Percentiles rank a stretch among this genome's conserved stretches.
phyloP scores from a whole-genome alignment of 1,140 invertebrate genomes.

The Amyelois transitella region DNA sequence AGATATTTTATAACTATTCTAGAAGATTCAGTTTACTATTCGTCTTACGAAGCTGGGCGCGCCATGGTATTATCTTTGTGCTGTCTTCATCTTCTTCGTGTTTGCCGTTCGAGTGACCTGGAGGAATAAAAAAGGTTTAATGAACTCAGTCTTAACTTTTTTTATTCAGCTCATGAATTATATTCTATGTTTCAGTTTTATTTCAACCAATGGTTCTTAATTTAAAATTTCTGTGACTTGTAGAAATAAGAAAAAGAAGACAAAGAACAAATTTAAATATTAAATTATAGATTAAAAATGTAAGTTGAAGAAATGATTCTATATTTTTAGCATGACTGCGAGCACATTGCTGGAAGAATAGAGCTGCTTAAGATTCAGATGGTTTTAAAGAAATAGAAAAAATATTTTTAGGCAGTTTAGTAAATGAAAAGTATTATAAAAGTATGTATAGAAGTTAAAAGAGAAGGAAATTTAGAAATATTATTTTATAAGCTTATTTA shows the following conservation, averaged over 20 bases:
- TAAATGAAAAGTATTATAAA: neutral
- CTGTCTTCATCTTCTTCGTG: slow-evolving; percentile 75
- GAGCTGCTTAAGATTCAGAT: neutral
- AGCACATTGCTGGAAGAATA: neutral
- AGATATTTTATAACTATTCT: slow-evolving; percentile 68
- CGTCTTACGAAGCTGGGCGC: slow-evolving; percentile 90
- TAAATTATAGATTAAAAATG: neutral
- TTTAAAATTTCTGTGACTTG: no score
- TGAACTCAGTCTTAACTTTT: neutral
- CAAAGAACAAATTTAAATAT: neutral
- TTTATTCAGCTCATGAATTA: neutral
- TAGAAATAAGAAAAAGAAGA: neutral
- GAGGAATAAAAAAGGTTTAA: slow-evolving; percentile 11
- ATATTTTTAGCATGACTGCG: neutral
- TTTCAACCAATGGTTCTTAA: no score
- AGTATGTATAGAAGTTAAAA: no score
- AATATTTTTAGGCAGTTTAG: neutral
- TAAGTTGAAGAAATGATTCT: slow-evolving; percentile 1
- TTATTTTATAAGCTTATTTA: no score
- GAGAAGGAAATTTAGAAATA: no score
- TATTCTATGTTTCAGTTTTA: no score
- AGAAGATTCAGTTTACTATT: slow-evolving; percentile 87
- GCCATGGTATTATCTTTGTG: slow-evolving; percentile 88
- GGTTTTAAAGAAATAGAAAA: no score
- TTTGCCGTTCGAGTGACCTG: slow-evolving; percentile 63